Evolutionary conservation across 2,113 vertebrate genomes (phyloP), one percentile per base, ranked within the genome.

Genomic region (Holacanthus passer): DNA sequence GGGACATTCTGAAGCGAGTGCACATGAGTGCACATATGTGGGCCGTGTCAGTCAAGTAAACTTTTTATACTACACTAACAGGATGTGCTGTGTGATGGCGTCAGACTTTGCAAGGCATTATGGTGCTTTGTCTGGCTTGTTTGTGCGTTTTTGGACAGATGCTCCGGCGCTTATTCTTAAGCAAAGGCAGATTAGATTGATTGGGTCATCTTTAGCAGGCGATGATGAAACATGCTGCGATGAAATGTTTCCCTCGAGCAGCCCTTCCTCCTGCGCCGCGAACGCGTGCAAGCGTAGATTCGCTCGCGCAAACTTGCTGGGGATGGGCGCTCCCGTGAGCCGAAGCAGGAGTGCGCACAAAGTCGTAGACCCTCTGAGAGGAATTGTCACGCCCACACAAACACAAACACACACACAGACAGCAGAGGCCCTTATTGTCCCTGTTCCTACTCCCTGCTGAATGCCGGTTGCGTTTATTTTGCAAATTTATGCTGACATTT

Each of bases 401-500:
- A 78, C 48, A 79, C 37, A 73, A 32, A 79, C 81, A 82, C 74
- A 72, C 67, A 75, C 64, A 50, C 80, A 82, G 19, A 68, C 70
- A 81, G 75, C 85, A 81, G 75, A 91, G 82, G 79, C 87, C 90
- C 90, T 92, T 89, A 89, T 90, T 90, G 87, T 93, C 88, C 71
- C 88, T 83, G 85, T 86, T 94, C 80, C 81, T 85, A 83, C 88
- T 94, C 90, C 90, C 93, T 86, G 88, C 93, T 94, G 91, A 93
- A 93, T 91, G 88, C 89, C 78, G 86, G 72, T 87, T 91, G 87
- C 86, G 87, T 95, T 95, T 94, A 94, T 94, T 95, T 95, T 93
- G 94, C 94, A 95, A 96, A 96, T 95, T 94, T 95, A 96, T 95
- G 93, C 95, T 95, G 94, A 95, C 95, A 96, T 95, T 96, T 95